Conservation (phyloP, 2,888 invertebrate genomes). For the Syrphus vitripennis region DNA sequence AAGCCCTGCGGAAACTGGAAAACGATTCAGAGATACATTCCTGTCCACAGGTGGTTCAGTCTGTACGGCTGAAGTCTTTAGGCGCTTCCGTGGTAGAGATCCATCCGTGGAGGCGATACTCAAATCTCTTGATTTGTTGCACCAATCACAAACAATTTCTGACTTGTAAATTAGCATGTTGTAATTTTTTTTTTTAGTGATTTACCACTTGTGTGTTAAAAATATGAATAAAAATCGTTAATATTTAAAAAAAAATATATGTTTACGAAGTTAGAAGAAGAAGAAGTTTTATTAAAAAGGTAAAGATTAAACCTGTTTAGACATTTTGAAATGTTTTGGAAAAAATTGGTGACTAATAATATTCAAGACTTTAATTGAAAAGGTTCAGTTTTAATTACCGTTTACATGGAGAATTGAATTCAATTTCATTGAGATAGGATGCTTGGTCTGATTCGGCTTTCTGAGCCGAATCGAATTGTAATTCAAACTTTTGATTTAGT, state of each 20-base stretch:
- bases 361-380: no score
- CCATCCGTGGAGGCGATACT: slow-evolving; percentile 92
- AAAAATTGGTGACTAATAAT: no score
- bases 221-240: slow-evolving; percentile 6
- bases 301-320: no score
- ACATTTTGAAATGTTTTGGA: no score
- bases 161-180: slow-evolving; percentile 69
- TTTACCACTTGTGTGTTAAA: slow-evolving; percentile 9
- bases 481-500: no score
- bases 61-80: slow-evolving; percentile 92
- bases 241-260: background rate
- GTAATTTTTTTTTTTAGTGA: background rate
- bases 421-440: no score
- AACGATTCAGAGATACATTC: slow-evolving; percentile 91
- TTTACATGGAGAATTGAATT: no score
- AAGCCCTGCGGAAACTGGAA: slow-evolving; percentile 83
- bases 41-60: slow-evolving; percentile 91
- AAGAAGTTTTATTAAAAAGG: no score
- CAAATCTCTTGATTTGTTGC: slow-evolving; percentile 78
- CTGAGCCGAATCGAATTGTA: no score
- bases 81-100: slow-evolving; percentile 95
- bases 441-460: no score
- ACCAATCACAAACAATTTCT: slow-evolving; percentile 77
- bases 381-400: no score
- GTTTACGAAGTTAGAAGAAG: background rate